Percentiles rank a stretch among this genome's conserved stretches.
phyloP scores from a whole-genome alignment of 2,888 invertebrate species.

The Lepidochitona cinerea region DNA sequence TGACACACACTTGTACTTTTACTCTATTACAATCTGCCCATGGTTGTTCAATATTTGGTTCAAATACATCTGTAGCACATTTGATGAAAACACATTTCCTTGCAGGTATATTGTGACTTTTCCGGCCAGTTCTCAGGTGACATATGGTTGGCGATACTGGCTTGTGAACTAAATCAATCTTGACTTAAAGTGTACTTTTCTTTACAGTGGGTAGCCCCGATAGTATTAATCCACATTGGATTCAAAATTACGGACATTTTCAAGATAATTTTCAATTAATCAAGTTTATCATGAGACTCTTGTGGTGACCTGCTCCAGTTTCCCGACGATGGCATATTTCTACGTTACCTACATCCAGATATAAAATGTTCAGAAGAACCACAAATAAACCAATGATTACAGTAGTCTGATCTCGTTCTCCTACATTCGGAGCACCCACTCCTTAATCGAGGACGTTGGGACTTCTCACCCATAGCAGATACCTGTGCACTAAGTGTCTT shows the following conservation, averaged over 20 bases:
- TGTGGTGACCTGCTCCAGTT: neutral
- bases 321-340: neutral
- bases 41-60: neutral
- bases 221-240: neutral
- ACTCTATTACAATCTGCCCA: neutral
- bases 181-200: neutral
- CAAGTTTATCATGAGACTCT: neutral
- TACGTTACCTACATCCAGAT: neutral
- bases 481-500: neutral
- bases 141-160: neutral
- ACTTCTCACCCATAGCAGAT: neutral
- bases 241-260: neutral
- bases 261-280: neutral
- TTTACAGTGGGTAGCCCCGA: neutral
- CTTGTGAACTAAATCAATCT: neutral
- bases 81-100: no score
- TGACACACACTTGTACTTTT: neutral
- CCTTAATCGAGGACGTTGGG: no score
- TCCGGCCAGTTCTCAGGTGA: neutral
- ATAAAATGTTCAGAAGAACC: neutral
- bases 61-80: neutral
- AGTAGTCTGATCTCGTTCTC: neutral
- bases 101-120: neutral
- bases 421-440: neutral
- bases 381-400: neutral